These are phyloP conservation scores for Drosophila picticornis DNA, from an alignment of 2,888 invertebrate genomes.

Conservation along the genomic window DNA sequence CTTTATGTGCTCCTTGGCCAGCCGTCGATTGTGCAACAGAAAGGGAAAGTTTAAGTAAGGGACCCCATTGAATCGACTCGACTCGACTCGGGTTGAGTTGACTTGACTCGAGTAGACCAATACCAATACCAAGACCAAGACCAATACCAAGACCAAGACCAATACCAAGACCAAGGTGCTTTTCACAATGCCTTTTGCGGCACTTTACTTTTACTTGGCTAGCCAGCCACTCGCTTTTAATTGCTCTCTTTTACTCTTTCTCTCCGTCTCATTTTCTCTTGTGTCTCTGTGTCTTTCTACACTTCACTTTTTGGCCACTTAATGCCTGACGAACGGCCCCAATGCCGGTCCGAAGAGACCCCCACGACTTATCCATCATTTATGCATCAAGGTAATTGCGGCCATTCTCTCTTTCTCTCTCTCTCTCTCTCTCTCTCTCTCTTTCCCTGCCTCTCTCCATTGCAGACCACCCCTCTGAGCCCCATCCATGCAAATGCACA, in stretches of 20 bases:
- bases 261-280: background rate
- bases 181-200: slow-evolving; percentile 44
- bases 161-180: slow-evolving; percentile 17
- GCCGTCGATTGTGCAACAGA: slow-evolving; percentile 69
- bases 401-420: slow-evolving; percentile 38
- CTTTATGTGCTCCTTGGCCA: slow-evolving; percentile 42
- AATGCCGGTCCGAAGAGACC: slow-evolving; percentile 14
- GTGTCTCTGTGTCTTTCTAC: slow-evolving; percentile 11
- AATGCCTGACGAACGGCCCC: slow-evolving; percentile 4
- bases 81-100: background rate
- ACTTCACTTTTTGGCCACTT: slow-evolving; percentile 64
- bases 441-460: slow-evolving; percentile 1
- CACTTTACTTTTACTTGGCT: slow-evolving; percentile 77
- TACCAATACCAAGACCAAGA: background rate
- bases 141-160: background rate
- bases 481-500: slow-evolving; percentile 71
- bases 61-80: slow-evolving; percentile 27
- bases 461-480: background rate
- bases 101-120: slow-evolving; percentile 11
- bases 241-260: slow-evolving; percentile 49
- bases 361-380: slow-evolving; percentile 12
- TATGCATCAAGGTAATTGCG: slow-evolving; percentile 59
- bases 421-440: slow-evolving; percentile 13
- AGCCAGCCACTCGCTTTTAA: slow-evolving; percentile 67
- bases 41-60: slow-evolving; percentile 74